phyloP scores from a whole-genome alignment of 1,140 invertebrate species.

The Orussus abietinus region DNA sequence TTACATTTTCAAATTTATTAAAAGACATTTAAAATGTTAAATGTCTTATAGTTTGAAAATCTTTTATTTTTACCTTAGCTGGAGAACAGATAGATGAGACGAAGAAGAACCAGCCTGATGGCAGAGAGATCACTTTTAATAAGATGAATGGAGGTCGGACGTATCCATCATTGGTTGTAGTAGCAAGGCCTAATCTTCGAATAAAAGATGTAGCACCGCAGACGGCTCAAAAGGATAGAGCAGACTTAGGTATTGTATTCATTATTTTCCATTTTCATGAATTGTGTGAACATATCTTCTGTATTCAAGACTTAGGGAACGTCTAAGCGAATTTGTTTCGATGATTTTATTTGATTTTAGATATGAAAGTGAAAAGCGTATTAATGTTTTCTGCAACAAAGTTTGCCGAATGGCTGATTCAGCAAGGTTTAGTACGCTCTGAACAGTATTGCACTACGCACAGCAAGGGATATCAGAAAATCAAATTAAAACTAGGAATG shows the following conservation, averaged over 20 bases:
- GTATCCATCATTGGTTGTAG: constrained; percentile 77
- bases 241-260: constrained; percentile 47
- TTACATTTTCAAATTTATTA: constrained; percentile 4
- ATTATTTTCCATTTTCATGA: neutral
- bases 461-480: constrained; percentile 42
- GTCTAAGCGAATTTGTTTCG: no score
- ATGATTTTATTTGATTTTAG: constrained; percentile 25
- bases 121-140: constrained; percentile 69
- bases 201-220: constrained; percentile 57
- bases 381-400: constrained; percentile 74
- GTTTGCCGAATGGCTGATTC: constrained; percentile 85
- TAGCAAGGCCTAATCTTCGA: constrained; percentile 70
- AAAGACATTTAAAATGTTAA: neutral
- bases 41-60: constrained; percentile 4
- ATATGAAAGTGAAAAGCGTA: constrained; percentile 72
- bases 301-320: no score
- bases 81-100: constrained; percentile 47
- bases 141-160: constrained; percentile 77
- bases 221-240: constrained; percentile 45
- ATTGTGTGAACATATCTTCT: neutral
- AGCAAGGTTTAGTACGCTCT: constrained; percentile 72
- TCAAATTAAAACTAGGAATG: constrained; percentile 73
- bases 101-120: constrained; percentile 59
- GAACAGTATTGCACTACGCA: constrained; percentile 73
- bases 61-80: constrained; percentile 19